Base-by-base conservation (phyloP, 2,113 vertebrate genomes). In the Dolichotis patagonum region DNA sequence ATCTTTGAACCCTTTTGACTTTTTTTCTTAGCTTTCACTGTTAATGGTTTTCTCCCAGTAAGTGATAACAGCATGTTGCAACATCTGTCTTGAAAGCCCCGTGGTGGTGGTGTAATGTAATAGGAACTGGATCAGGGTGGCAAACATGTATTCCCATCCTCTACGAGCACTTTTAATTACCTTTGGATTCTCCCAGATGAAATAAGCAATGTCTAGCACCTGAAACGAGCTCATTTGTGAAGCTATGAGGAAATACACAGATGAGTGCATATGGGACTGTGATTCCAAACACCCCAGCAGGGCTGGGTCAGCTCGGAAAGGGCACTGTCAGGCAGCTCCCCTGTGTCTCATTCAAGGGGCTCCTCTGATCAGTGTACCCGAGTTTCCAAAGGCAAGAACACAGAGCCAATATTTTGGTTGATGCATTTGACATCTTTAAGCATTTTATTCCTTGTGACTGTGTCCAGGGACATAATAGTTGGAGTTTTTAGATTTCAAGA, bases 131-230 rank as follows among this genome's bases (percentile, higher is more conserved):
- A 88, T 94, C 35, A 35, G 84, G n/a, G 73, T 85, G 78, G 43
- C 58, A 85, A 56, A 85, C 38, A 30, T 22, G 13, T 4, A 46
- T 56, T 85, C 35, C 62, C 30, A 32, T 93, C 56, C 32, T 88
- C 82, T 80, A 38, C 30, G 71, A 85, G 26, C 49, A 35, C 65
- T 83, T 52, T 95, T 94, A 96, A 95, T 94, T 95, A 82, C 71
- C 26, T 94, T 56, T 91, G 88, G 69, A 87, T 73, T 82, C 78
- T 85, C n/a, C 56, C 67, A 69, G 73, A 73, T 83, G 60, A 96
- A 82, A 60, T 22, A 90, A 63, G 26, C 28, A 65, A 13, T 9
- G 5, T 82, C 77, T 41, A 94, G 41, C 58, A 67, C 78, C 60
- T 1, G 0, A 5, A 38, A 46, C 4, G 10, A 80, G 46, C 46